Evolutionary conservation across 1,140 invertebrate genomes (phyloP).

Genomic region (Holotrichia oblita): DNA sequence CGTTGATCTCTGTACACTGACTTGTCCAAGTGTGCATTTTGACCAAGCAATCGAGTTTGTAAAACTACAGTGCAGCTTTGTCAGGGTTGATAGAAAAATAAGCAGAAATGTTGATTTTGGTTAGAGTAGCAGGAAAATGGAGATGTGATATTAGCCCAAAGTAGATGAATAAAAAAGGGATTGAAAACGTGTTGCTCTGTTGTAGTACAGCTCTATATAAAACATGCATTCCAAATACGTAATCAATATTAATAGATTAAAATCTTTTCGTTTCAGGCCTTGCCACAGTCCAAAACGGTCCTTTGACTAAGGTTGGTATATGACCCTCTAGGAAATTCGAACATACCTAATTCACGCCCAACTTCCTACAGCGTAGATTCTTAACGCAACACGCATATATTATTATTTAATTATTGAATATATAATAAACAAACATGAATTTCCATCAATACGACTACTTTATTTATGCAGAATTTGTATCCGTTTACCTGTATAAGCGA

Average conservation of each 20-base stretch:
- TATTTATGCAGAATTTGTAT: background rate
- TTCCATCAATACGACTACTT: background rate
- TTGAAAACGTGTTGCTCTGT: too few species aligned
- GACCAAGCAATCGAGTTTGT: too few species aligned
- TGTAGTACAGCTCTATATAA: too few species aligned
- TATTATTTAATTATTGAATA: background rate
- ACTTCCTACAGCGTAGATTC: background rate
- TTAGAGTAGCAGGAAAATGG: too few species aligned
- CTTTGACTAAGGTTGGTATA: background rate
- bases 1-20: too few species aligned
- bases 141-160: too few species aligned
- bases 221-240: too few species aligned
- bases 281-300: background rate
- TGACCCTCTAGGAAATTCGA: background rate
- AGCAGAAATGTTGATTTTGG: too few species aligned
- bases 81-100: too few species aligned
- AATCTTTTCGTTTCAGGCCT: background rate
- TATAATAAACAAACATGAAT: background rate
- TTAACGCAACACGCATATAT: background rate
- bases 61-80: too few species aligned
- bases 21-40: too few species aligned
- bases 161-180: too few species aligned
- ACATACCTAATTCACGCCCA: background rate
- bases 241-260: background rate
- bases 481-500: background rate